phyloP scores from a whole-genome alignment of 2,888 invertebrate species.

The Yponomeuta sedellus region DNA sequence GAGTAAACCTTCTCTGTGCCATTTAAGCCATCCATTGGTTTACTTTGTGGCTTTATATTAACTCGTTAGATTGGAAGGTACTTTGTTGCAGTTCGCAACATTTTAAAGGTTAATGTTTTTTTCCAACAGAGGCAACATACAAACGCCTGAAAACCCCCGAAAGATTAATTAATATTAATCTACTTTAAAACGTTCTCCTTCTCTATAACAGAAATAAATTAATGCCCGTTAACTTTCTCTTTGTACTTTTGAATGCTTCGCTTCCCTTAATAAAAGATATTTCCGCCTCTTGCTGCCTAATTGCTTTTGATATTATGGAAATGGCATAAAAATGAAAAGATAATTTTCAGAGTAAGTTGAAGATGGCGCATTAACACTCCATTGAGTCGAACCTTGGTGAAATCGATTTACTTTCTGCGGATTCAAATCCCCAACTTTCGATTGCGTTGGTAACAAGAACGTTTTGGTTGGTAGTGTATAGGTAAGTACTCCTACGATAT shows the following conservation, averaged over 20 bases:
- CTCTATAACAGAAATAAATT: neutral
- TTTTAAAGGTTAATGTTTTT: neutral
- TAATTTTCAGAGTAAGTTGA: slow-evolving; percentile 9
- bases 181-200: neutral
- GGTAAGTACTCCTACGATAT: too few relatives aligned
- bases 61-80: neutral
- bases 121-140: too few relatives aligned
- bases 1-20: slow-evolving; percentile 30
- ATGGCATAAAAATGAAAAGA: slow-evolving; percentile 9
- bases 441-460: too few relatives aligned
- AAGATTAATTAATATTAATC: too few relatives aligned
- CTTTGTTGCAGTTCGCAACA: neutral
- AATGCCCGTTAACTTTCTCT: neutral
- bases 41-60: slow-evolving; percentile 12
- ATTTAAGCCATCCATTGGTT: slow-evolving; percentile 28
- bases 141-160: too few relatives aligned
- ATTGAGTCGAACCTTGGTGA: neutral
- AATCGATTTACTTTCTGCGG: neutral
- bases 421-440: neutral
- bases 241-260: neutral
- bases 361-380: slow-evolving; percentile 7
- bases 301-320: slow-evolving; percentile 14
- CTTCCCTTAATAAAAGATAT: slow-evolving; percentile 4
- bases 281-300: neutral
- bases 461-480: too few relatives aligned